Percentiles rank a stretch among this genome's conserved stretches.
Evolutionary conservation across 2,888 invertebrate species (phyloP).

Genomic region (Thera obeliscata): DNA sequence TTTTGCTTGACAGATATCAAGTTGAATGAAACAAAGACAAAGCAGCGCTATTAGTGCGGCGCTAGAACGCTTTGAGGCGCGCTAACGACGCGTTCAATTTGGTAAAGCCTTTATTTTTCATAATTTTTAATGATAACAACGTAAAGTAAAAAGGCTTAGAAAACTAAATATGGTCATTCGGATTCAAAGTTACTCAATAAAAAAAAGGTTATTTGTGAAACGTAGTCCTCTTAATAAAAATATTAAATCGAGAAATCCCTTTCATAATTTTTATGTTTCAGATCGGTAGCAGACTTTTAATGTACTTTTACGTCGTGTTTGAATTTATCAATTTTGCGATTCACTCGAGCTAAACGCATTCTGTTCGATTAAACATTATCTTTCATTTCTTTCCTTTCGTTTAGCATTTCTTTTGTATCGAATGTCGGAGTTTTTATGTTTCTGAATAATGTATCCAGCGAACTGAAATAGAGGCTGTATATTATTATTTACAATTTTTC

Average conservation of each 20-base stretch:
- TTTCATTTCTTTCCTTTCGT: slow-evolving; percentile 44
- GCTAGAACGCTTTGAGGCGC: too few species aligned
- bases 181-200: slow-evolving; percentile 10
- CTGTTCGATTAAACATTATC: slow-evolving; percentile 43
- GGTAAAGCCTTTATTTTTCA: too few species aligned
- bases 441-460: slow-evolving; percentile 21
- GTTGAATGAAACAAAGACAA: too few species aligned
- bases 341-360: slow-evolving; percentile 41
- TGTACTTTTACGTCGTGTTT: slow-evolving; percentile 47
- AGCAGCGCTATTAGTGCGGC: too few species aligned
- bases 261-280: slow-evolving; percentile 77
- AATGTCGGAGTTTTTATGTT: slow-evolving; percentile 55
- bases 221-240: slow-evolving; percentile 45
- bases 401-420: slow-evolving; percentile 43
- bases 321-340: slow-evolving; percentile 33
- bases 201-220: slow-evolving; percentile 44
- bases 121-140: background rate
- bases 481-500: background rate
- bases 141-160: background rate
- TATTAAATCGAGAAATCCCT: slow-evolving; percentile 49
- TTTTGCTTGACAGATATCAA: too few species aligned
- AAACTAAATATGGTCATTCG: slow-evolving; percentile 12
- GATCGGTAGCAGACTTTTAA: slow-evolving; percentile 58
- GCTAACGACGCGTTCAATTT: too few species aligned
- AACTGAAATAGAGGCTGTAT: slow-evolving; percentile 1